These are phyloP conservation scores for Trachelus stipa DNA, from an alignment of 2,888 invertebrate genomes.

Conservation along the genomic window DNA sequence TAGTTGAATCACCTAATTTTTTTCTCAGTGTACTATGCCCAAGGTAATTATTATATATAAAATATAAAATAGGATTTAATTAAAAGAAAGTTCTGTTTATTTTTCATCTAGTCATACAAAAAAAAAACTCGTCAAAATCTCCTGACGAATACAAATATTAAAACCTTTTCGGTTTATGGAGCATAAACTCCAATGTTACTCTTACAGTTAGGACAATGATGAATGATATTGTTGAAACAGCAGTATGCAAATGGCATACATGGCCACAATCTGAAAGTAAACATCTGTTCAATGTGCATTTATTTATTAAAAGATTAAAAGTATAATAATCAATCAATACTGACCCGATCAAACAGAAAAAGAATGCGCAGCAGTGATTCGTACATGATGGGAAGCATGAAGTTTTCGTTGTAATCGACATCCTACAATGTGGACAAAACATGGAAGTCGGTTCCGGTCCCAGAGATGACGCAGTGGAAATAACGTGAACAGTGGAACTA, in stretches of 20 bases:
- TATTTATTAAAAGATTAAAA: slow-evolving; percentile 7
- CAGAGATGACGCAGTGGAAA: neutral
- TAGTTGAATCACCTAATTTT: slow-evolving; percentile 12
- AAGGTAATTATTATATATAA: slow-evolving; percentile 14
- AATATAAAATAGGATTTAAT: neutral
- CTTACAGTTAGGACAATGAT: slow-evolving; percentile 72
- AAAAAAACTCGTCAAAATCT: too few relatives aligned
- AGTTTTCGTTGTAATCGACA: slow-evolving; percentile 51
- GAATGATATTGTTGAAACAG: slow-evolving; percentile 70
- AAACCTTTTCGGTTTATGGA: slow-evolving; percentile 19
- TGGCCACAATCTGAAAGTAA: slow-evolving; percentile 68
- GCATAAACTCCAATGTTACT: slow-evolving; percentile 69
- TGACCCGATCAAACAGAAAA: slow-evolving; percentile 16
- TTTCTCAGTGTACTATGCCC: slow-evolving; percentile 12
- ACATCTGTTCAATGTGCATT: neutral
- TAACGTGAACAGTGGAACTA: slow-evolving; percentile 13
- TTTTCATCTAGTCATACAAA: too few relatives aligned
- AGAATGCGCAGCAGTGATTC: slow-evolving; percentile 7
- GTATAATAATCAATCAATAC: neutral
- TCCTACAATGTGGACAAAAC: slow-evolving; percentile 58
- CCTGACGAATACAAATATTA: too few relatives aligned
- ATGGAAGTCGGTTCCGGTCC: slow-evolving; percentile 60
- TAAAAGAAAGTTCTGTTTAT: too few relatives aligned
- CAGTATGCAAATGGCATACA: slow-evolving; percentile 73
- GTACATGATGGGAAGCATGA: neutral